Percentiles rank a stretch among this genome's conserved stretches.
Evolutionary conservation across 1,140 invertebrate species (phyloP).

Genomic region (Anoplolepis gracilipes): DNA sequence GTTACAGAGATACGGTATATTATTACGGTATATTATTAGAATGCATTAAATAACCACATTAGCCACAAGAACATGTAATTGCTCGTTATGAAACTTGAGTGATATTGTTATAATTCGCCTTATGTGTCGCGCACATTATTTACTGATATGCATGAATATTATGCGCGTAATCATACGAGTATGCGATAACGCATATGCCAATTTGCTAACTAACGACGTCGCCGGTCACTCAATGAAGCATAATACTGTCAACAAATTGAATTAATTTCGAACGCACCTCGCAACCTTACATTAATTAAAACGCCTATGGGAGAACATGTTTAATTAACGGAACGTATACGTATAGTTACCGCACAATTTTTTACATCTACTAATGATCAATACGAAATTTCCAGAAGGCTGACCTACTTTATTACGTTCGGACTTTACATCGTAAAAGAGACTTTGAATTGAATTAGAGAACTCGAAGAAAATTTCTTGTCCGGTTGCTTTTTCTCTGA

Average conservation of each 20-base stretch:
- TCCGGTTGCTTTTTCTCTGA: not conserved
- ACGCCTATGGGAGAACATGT: not conserved
- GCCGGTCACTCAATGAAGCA: not conserved
- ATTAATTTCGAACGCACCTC: slow-evolving; percentile 1
- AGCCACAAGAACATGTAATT: not conserved
- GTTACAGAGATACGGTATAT: not conserved
- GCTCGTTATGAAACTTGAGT: not conserved
- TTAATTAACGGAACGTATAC: slow-evolving; percentile 2
- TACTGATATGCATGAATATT: not conserved
- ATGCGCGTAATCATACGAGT: not conserved
- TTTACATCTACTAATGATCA: not conserved
- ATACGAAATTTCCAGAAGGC: not conserved
- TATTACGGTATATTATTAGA: no score
- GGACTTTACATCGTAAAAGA: not conserved
- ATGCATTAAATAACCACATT: not conserved
- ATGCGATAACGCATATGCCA: not conserved
- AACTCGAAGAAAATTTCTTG: not conserved
- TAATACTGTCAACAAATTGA: slow-evolving; percentile 42
- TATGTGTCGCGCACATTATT: slow-evolving; percentile 3
- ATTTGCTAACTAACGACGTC: slow-evolving; percentile 33
- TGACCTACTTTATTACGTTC: not conserved
- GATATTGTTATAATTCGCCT: not conserved
- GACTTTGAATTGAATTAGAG: slow-evolving; percentile 6
- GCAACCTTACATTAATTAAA: slow-evolving; percentile 42
- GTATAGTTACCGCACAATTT: not conserved